Base-by-base conservation (phyloP, 30 jellyfish, hydroid and myxozoan genomes). In the Catostylus mosaicus region DNA sequence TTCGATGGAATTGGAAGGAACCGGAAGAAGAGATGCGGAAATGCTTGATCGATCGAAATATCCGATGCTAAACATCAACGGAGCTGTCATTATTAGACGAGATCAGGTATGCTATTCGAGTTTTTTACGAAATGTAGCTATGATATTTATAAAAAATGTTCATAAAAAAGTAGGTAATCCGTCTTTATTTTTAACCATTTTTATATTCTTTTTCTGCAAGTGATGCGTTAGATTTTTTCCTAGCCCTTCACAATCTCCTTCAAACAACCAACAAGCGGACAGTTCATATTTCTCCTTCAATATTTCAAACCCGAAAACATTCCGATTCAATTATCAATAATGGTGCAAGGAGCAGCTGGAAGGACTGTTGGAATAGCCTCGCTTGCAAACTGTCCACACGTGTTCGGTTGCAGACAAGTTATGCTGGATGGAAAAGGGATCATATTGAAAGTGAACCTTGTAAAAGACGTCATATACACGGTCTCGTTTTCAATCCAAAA, bases 381-480 rank as follows among this genome's bases (percentile, higher is more conserved):
- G 19, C 72, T 84, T 22, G 59, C 94, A 19, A 82, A 70, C 23
- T 91, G 98, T 80, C 77, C 88, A 20, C 87, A 85, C 46, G 84
- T 69, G 14, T 91, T 80, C 59, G 92, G 86, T n/a, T 91, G 98
- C 86, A 85, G 98, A 23, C 91, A 91, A 65, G 93, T 66, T 2
- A 83, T 85, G 27, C 45, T 85, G 71, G 86, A 56, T 26, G 37
- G 30, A 27, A 24, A 29, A 19, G 63, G 75, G 1, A 64, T 40
- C n/a, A 34, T 84, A 2, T 35, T 35, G 66, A 57, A 5, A n/a
- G 40, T 71, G 30, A 2, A 26, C 4, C 36, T 72, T 20, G 34
- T 14, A 18, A 47, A 62, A 30, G 77, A 73, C 7, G 64, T 46
- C 23, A 73, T 7, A 30, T 70, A 72, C 65, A 33, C 67, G 7